These are phyloP conservation scores for Anoplius nigerrimus DNA, from an alignment of 2,888 invertebrate genomes.

Conservation along the genomic window DNA sequence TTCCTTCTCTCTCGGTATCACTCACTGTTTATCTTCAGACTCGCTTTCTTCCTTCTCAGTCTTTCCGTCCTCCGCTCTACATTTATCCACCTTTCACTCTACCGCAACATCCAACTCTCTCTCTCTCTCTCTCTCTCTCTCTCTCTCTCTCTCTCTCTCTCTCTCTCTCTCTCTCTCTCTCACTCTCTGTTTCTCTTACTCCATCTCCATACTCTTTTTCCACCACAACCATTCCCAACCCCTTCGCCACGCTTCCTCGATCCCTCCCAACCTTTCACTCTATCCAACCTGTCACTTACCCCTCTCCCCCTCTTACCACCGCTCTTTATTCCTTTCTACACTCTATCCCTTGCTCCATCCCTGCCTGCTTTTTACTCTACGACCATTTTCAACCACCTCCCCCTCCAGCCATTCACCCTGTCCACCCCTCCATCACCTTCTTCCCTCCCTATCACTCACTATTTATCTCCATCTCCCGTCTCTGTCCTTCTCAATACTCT, in stretches of 20 bases:
- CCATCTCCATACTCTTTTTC: neutral
- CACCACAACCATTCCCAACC: neutral
- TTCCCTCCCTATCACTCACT: no score
- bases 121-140: neutral
- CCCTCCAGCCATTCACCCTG: no score
- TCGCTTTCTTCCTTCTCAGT: neutral
- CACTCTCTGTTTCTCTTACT: neutral
- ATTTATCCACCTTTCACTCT: neutral
- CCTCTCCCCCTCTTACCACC: no score
- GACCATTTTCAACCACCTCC: no score
- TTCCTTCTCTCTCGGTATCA: neutral
- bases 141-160: neutral
- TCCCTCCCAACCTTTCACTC: neutral
- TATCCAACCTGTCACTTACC: neutral
- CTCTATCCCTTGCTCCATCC: no score
- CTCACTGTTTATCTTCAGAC: neutral
- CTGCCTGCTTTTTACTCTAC: no score
- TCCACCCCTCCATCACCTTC: no score
- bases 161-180: neutral
- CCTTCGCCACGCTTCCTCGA: constrained; percentile 11
- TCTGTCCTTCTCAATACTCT: no score
- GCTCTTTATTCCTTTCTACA: no score
- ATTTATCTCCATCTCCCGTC: no score
- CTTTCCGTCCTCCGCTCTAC: neutral
- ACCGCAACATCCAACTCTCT: neutral